Conservation (phyloP, 2,888 invertebrate species). For the Liopterus haemorrhoidalis region DNA sequence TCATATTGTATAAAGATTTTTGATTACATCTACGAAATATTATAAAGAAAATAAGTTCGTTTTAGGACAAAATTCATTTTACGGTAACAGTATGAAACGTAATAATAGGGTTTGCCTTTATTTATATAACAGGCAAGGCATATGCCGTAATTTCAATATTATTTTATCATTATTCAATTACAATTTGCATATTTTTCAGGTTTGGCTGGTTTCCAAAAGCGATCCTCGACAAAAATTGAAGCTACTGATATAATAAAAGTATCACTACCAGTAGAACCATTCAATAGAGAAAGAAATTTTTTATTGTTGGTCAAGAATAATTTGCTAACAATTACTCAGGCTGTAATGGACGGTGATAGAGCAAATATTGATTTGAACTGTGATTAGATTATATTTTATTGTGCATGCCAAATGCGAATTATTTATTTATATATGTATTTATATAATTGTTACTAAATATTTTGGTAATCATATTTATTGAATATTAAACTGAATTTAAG, state of each 20-base stretch:
- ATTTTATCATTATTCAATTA: too few species aligned
- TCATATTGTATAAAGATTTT: too few species aligned
- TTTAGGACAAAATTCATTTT: too few species aligned
- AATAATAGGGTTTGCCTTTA: too few species aligned
- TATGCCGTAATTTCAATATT: too few species aligned
- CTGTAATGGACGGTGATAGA: slow-evolving; percentile 46
- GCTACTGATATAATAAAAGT: slow-evolving; percentile 42
- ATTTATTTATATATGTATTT: too few species aligned
- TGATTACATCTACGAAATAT: too few species aligned
- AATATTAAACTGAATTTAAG: background rate
- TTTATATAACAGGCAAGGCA: too few species aligned
- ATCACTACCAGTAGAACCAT: slow-evolving; percentile 35
- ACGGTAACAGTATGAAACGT: too few species aligned
- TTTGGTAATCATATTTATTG: background rate
- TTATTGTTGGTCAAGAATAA: slow-evolving; percentile 42
- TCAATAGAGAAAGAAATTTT: slow-evolving; percentile 35
- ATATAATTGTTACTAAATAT: too few species aligned
- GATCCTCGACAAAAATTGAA: slow-evolving; percentile 40
- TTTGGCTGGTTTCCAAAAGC: slow-evolving; percentile 45
- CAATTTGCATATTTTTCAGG: slow-evolving; percentile 37
- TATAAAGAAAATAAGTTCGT: too few species aligned
- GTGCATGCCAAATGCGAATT: background rate
- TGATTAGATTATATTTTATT: too few species aligned
- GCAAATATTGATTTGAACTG: slow-evolving; percentile 38
- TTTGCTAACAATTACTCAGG: slow-evolving; percentile 43